Percentiles rank a stretch among this genome's conserved stretches.
Evolutionary conservation across 2,888 invertebrate genomes (phyloP).

Genomic region (Amorpha juglandis): DNA sequence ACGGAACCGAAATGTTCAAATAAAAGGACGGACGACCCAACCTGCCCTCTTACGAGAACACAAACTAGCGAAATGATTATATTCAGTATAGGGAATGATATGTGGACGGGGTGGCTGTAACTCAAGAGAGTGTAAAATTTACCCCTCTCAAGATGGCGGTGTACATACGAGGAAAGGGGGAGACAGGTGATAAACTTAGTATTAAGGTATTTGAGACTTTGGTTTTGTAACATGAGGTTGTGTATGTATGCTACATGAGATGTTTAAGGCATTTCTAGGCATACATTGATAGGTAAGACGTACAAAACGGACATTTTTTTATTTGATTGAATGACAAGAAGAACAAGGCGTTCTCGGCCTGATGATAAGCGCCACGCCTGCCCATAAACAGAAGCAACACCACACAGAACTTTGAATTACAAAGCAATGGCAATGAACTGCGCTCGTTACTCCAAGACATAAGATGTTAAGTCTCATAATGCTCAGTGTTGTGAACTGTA

Average conservation of each 20-base stretch:
- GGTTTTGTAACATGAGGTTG: too few relatives aligned
- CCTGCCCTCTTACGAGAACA: slow-evolving; percentile 17
- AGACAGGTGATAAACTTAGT: slow-evolving; percentile 22
- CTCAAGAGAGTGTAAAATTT: slow-evolving; percentile 24
- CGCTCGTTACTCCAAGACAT: too few relatives aligned
- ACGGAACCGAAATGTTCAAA: slow-evolving; percentile 14
- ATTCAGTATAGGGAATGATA: slow-evolving; percentile 20
- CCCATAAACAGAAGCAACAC: too few relatives aligned
- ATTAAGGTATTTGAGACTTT: not conserved
- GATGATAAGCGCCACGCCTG: too few relatives aligned
- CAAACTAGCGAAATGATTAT: slow-evolving; percentile 24
- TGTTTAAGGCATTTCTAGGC: too few relatives aligned
- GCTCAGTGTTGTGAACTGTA: too few relatives aligned
- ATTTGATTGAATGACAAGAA: too few relatives aligned
- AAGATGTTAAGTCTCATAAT: too few relatives aligned
- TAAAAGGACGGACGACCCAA: slow-evolving; percentile 8
- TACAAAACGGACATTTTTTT: too few relatives aligned
- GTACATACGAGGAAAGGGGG: not conserved
- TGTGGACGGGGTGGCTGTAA: slow-evolving; percentile 18
- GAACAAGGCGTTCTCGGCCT: too few relatives aligned
- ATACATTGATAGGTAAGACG: not conserved
- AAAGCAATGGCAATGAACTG: too few relatives aligned
- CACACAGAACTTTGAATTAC: too few relatives aligned
- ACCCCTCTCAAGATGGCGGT: slow-evolving; percentile 22
- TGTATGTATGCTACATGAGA: not conserved